Percentiles rank a stretch among this genome's conserved stretches.
Conservation (phyloP, 1,140 invertebrate species). For the Dryas iulia region DNA sequence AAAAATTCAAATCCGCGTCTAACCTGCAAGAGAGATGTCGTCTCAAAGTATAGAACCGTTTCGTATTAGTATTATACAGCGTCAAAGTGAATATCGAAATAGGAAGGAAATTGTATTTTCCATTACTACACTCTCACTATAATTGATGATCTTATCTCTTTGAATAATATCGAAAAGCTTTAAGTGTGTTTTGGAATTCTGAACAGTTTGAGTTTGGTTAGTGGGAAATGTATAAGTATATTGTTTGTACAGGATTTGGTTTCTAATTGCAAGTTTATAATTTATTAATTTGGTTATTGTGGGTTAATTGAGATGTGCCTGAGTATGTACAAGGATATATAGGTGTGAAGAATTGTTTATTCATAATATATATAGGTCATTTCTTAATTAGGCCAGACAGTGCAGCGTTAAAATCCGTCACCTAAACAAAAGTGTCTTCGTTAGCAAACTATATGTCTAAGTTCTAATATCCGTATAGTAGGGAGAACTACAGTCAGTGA, state of each 20-base stretch:
- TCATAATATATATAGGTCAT: no score
- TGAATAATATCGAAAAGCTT: not conserved
- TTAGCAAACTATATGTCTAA: no score
- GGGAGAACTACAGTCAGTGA: no score
- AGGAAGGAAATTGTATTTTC: conserved; percentile 30
- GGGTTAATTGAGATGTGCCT: no score
- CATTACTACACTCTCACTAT: conserved; percentile 7
- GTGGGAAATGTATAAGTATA: not conserved
- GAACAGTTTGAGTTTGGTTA: not conserved
- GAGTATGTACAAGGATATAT: no score
- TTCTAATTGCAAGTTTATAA: no score
- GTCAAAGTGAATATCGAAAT: conserved; percentile 19
- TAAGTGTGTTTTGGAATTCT: not conserved
- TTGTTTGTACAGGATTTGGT: not conserved
- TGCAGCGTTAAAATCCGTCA: no score
- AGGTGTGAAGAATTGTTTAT: no score
- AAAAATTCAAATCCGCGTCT: not conserved
- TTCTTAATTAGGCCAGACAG: no score
- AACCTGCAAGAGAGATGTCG: not conserved
- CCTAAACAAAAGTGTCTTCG: no score
- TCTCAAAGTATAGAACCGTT: not conserved
- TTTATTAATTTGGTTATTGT: no score
- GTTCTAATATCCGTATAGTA: no score
- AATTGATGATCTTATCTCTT: conserved; percentile 30
- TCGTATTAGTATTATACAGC: not conserved